Conservation (phyloP, 2,888 invertebrate genomes). For the Barypeithes pellucidus region DNA sequence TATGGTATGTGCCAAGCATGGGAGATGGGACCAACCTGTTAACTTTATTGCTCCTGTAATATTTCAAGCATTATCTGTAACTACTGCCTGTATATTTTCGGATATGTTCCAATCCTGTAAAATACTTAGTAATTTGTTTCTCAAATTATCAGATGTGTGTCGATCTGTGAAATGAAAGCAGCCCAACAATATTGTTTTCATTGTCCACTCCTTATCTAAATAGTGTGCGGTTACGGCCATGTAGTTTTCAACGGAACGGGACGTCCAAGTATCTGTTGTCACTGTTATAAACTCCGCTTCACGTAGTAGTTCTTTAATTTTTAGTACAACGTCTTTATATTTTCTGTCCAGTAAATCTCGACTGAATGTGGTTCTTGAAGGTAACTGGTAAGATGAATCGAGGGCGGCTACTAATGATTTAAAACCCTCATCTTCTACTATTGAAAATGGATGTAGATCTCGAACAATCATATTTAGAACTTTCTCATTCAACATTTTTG, state of each 20-base stretch:
- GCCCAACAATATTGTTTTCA: slow-evolving; percentile 13
- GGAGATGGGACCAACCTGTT: slow-evolving; percentile 12
- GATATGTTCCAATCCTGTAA: slow-evolving; percentile 22
- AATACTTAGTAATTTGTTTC: slow-evolving; percentile 16
- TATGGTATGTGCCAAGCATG: slow-evolving; percentile 20
- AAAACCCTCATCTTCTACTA: slow-evolving; percentile 49
- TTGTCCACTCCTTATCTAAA: slow-evolving; percentile 23
- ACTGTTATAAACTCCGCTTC: slow-evolving; percentile 17
- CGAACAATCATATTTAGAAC: slow-evolving; percentile 26
- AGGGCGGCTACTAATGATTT: slow-evolving; percentile 31
- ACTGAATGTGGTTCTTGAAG: slow-evolving; percentile 41
- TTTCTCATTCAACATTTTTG: slow-evolving; percentile 16
- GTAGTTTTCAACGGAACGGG: slow-evolving; percentile 28
- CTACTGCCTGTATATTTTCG: slow-evolving; percentile 21
- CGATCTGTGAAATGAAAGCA: slow-evolving; percentile 20
- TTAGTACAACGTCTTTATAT: slow-evolving; percentile 18
- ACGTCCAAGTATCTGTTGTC: slow-evolving; percentile 27
- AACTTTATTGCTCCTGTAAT: slow-evolving; percentile 26
- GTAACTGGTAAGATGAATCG: slow-evolving; percentile 37
- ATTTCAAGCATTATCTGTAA: slow-evolving; percentile 23
- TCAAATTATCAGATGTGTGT: slow-evolving; percentile 12
- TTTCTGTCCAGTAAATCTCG: slow-evolving; percentile 32
- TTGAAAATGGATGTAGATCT: slow-evolving; percentile 50
- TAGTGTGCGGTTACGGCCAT: slow-evolving; percentile 29
- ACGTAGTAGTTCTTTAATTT: slow-evolving; percentile 6